These are phyloP conservation scores for Napeogenes sylphis DNA, from an alignment of 2,888 invertebrate genomes.

Conservation along the genomic window DNA sequence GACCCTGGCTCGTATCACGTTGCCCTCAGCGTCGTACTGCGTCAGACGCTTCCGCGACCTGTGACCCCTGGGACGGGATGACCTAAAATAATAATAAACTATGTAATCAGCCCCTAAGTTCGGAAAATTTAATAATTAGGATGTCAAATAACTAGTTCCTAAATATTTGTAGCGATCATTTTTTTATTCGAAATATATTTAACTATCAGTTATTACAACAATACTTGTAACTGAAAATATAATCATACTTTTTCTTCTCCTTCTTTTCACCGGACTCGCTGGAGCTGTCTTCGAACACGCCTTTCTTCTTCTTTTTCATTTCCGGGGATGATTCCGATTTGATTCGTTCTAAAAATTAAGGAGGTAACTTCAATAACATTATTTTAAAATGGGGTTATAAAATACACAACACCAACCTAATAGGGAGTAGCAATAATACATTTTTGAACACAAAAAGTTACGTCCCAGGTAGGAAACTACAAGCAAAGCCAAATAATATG, in stretches of 20 bases:
- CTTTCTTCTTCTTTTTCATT: constrained; percentile 68
- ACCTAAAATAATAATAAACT: not conserved
- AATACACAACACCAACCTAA: no score
- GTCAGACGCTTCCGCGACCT: constrained; percentile 47
- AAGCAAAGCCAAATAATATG: no score
- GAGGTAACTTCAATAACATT: constrained; percentile 10
- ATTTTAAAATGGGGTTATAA: not conserved
- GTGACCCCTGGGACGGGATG: constrained; percentile 1
- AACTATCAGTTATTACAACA: not conserved
- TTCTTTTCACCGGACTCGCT: constrained; percentile 66
- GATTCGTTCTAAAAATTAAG: constrained; percentile 47
- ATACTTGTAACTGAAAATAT: not conserved
- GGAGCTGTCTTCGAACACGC: constrained; percentile 60
- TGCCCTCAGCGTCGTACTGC: constrained; percentile 64
- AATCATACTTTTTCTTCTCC: constrained; percentile 48
- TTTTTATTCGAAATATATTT: no score
- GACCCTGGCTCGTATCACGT: constrained; percentile 60
- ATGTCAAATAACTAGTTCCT: no score
- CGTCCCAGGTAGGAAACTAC: not conserved
- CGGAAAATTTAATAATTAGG: constrained; percentile 22
- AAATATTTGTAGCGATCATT: no score
- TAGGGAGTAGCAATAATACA: no score
- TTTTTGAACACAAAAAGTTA: not conserved
- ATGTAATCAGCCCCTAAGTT: constrained; percentile 5
- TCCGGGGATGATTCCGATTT: constrained; percentile 69